These are phyloP conservation scores for Danionella dracula DNA, from an alignment of 2,797 vertebrate genomes.

Conservation along the genomic window DNA sequence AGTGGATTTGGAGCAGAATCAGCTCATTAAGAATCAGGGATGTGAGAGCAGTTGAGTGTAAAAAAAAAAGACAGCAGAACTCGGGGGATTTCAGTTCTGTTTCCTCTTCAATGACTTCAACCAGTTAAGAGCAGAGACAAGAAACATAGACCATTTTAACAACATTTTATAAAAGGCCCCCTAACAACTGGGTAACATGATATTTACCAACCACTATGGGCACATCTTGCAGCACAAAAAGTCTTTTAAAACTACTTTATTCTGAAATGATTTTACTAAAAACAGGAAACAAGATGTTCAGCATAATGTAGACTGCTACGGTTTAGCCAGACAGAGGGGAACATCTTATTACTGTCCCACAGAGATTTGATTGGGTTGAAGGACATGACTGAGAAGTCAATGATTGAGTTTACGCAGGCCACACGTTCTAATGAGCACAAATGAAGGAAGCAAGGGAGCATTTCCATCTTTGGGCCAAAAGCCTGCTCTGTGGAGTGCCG, in stretches of 20 bases:
- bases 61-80: neutral
- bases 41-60: neutral
- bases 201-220: too few species aligned
- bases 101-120: neutral
- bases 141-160: too few species aligned
- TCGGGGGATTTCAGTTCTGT: neutral
- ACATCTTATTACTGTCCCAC: constrained; percentile 15
- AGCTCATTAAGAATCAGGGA: constrained; percentile 3
- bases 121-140: too few species aligned
- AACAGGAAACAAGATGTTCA: too few species aligned
- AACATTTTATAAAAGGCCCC: too few species aligned
- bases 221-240: too few species aligned
- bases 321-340: neutral
- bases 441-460: neutral
- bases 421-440: neutral
- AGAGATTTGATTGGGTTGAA: constrained; percentile 4
- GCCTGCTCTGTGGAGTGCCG: neutral
- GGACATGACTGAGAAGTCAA: neutral
- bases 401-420: neutral
- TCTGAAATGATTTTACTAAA: too few species aligned
- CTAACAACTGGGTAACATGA: too few species aligned
- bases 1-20: neutral
- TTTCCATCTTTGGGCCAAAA: neutral
- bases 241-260: neutral
- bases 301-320: neutral